A percentile compares a stretch with the other conserved stretches of the same genome.
These are phyloP conservation scores for Rhimphoctona megacephalus DNA, from an alignment of 2,888 invertebrate species.

Conservation along the genomic window DNA sequence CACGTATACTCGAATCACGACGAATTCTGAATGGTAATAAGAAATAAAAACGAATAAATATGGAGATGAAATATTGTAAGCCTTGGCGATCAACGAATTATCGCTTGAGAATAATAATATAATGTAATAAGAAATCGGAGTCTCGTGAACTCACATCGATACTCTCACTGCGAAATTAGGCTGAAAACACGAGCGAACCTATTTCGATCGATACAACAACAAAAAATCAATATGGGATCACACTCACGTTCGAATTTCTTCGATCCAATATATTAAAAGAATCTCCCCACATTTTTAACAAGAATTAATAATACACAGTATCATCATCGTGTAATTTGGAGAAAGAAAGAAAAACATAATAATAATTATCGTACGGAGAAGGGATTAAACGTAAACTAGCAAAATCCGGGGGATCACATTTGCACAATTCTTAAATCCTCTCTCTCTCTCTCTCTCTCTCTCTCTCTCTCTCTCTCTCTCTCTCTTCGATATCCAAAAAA, in stretches of 20 bases:
- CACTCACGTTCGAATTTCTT: constrained; percentile 29
- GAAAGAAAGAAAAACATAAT: background rate
- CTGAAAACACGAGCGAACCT: background rate
- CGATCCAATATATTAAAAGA: constrained; percentile 17
- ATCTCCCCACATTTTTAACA: constrained; percentile 37
- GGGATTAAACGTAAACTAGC: background rate
- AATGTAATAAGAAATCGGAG: constrained; percentile 21
- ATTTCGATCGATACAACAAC: constrained; percentile 1
- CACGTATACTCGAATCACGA: constrained; percentile 25
- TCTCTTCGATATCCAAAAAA: background rate
- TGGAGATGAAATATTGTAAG: background rate
- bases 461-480: constrained; percentile 4
- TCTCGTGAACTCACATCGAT: constrained; percentile 30
- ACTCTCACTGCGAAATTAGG: constrained; percentile 16
- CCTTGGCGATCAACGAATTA: constrained; percentile 46
- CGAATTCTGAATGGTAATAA: constrained; percentile 18
- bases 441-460: background rate
- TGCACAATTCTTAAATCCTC: constrained; percentile 27
- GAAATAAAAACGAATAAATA: constrained; percentile 21
- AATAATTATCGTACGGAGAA: constrained; percentile 14
- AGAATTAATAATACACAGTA: background rate
- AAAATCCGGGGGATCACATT: background rate
- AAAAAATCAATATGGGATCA: constrained; percentile 16
- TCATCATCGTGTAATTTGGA: constrained; percentile 5
- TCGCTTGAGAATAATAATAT: constrained; percentile 54